Base-by-base conservation (phyloP, 2,797 vertebrate genomes). In the Coregonus sp. region DNA sequence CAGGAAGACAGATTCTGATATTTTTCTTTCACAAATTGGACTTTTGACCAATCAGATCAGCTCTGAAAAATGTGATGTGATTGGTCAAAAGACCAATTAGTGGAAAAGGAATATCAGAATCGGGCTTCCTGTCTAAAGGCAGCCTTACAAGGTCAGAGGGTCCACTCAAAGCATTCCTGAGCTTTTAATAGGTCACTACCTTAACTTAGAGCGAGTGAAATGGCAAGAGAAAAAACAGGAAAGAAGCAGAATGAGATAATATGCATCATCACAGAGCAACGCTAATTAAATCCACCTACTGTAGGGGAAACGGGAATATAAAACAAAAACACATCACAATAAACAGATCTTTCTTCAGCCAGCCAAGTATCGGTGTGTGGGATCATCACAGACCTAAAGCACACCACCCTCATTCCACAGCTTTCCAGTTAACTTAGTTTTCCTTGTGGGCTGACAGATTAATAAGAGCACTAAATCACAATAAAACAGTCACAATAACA, bases 161-260 rank as follows among this genome's bases (percentile, higher is more conserved):
- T 87, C 89, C 77, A 69, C 69, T 73, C 71, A 37, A 78, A 71
- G 82, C 90, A 94, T 93, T 94, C 93, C 92, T 75, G 78, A 73
- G 82, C 86, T 82, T 79, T 88, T 93, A 94, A 94, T 93, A 86
- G 87, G 75, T 93, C 87, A 93, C 92, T 61, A 86, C 80, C 61
- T 80, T 67, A 84, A 79, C 79, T 67, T 67, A 65, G 67, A 51
- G 71, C 37, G 67, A 67, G 56, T 54, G 65, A 35, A 47, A 12
- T 69, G 16, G 68, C 20, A 6, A 72, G 66, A 25, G 40, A 78
- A 71, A 77, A 1, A 37, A 7, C 29, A 7, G 31, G 52, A n/a
- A 51, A n/a, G 37, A 40, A 12, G 6, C 11, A 56, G 52, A 11
- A 18, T 47, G 35, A 69, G 67, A 69, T 52, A 16, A 15, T 25